A percentile compares a stretch with the other conserved stretches of the same genome.
phyloP scores from a whole-genome alignment of 1,140 invertebrate genomes.

The Drosophila pallidifrons region DNA sequence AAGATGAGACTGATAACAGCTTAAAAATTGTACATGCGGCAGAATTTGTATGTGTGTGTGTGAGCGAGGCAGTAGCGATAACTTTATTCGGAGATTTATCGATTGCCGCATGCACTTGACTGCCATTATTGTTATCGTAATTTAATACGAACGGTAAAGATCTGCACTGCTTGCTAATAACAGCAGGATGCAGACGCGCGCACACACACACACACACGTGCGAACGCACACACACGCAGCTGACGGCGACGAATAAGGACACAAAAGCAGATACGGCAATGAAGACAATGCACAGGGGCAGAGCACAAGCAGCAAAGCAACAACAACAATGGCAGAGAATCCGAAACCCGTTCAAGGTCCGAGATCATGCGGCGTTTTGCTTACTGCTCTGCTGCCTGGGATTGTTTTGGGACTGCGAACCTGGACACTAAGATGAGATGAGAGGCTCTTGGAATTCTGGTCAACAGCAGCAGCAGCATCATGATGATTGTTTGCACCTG shows the following conservation, averaged over 20 bases:
- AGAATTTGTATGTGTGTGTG: too few species aligned
- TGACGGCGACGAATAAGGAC: constrained; percentile 71
- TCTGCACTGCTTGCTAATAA: constrained; percentile 40
- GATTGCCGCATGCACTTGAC: constrained; percentile 41
- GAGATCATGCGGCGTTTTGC: constrained; percentile 38
- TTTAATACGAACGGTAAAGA: constrained; percentile 44
- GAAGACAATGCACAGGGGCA: constrained; percentile 18
- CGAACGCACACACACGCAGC: constrained; percentile 32
- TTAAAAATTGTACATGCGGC: neutral
- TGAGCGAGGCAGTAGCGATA: constrained; percentile 19
- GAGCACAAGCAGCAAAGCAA: neutral
- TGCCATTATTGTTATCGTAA: constrained; percentile 36
- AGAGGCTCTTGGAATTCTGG: constrained; percentile 40
- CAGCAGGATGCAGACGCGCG: constrained; percentile 45
- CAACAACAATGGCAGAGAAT: constrained; percentile 19
- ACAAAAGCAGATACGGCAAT: constrained; percentile 65
- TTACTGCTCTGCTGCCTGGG: neutral
- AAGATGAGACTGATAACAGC: constrained; percentile 30
- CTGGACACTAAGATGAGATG: neutral
- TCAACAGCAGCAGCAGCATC: constrained; percentile 25
- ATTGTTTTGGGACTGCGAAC: too few species aligned
- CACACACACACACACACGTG: constrained; percentile 38
- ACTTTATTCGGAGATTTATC: constrained; percentile 22
- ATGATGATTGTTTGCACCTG: constrained; percentile 73
- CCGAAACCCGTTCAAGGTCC: constrained; percentile 57